Percentiles rank a stretch among this genome's conserved stretches.
phyloP scores from a whole-genome alignment of 2,113 vertebrate species.

The Serilophus lunatus region DNA sequence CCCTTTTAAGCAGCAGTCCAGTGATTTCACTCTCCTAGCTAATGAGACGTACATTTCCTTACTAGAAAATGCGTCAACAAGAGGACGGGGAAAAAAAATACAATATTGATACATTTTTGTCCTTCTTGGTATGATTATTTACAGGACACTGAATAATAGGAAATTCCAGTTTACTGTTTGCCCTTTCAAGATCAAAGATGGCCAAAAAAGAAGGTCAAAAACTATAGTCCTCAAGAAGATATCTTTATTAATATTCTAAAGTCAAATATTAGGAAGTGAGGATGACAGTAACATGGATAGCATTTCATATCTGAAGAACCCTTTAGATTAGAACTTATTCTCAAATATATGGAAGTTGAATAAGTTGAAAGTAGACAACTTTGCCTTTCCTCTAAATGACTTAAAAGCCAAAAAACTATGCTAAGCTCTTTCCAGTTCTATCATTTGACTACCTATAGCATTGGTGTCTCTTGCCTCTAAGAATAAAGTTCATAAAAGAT shows the following conservation, averaged over 20 bases:
- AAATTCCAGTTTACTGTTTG: background rate
- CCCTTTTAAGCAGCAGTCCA: background rate
- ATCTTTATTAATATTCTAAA: background rate
- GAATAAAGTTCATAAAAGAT: background rate
- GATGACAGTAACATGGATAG: background rate
- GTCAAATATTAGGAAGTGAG: background rate
- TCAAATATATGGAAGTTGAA: background rate
- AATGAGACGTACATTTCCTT: background rate
- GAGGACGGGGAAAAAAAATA: background rate
- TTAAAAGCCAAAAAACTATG: background rate
- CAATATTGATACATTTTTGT: rapidly evolving
- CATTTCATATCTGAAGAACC: background rate
- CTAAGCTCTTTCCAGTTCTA: background rate
- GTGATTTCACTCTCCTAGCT: background rate
- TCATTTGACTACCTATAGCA: background rate
- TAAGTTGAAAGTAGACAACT: background rate
- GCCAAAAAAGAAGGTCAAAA: background rate
- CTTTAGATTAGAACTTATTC: background rate
- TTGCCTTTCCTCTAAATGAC: background rate
- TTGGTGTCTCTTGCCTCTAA: background rate
- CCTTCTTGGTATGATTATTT: background rate
- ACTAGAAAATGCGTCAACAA: background rate
- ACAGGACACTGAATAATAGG: background rate
- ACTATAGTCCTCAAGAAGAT: background rate
- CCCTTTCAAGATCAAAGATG: background rate